Evolutionary conservation across 2,888 invertebrate species (phyloP), one percentile per base, ranked within the genome.

Genomic region (Cephus runcator): DNA sequence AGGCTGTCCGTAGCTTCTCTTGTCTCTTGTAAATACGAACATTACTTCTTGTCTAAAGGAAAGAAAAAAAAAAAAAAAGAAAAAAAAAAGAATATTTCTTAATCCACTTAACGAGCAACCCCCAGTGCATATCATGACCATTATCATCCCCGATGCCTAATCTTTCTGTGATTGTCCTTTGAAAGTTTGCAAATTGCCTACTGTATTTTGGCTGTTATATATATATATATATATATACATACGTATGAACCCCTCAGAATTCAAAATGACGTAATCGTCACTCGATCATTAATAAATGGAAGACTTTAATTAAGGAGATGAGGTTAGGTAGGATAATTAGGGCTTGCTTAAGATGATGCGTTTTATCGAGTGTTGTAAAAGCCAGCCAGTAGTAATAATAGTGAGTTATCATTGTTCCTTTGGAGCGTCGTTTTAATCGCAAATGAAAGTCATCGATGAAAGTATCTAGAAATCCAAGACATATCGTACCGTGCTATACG

Each of bases 21-120:
- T 79, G 81, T 84, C 83, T 86, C 84, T 86, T 88, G 88, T 88
- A 88, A 87, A 88, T 88, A 88, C 31, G n/a, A 77, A 68, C 3
- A 12, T 34, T 71, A 31, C 15, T 15, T 30, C 71, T 34, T 71
- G 33, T 15, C 71, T 71, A 31, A 9, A 23, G 11, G 4, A 71
- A 71, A 69, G 30, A 3, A 11, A 1, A 69, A 30, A 30, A 15
- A 11, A 71, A 30, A 2, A 30, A 11, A 69, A 6, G 0, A 9
- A 71, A 34, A 12, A 71, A 71, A 23, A 11, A 11, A 69, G 4
- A 34, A 71, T 23, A 56, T 56, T 9, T 23, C 56, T 23, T 2
- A 15, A 56, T 56, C 56, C 56, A 56, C 56, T 23, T 23, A 56
- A 56, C 23, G 56, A 56, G 23, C 23, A 56, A 56, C 23, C 23